Conservation (phyloP, 2,797 vertebrate species). For the Spinibarbus caldwelli region DNA sequence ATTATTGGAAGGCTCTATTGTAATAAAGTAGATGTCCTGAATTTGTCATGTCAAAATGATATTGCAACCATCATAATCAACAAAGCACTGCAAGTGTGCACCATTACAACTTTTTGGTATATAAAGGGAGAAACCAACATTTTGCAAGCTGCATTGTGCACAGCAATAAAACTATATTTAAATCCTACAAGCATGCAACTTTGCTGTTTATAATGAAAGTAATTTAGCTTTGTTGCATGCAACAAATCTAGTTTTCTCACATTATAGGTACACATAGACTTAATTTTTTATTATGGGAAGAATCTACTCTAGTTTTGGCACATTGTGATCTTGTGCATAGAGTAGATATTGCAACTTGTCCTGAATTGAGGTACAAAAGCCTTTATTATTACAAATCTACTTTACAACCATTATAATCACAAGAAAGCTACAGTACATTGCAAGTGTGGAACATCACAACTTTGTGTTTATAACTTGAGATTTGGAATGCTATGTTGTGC, state of each 20-base stretch:
- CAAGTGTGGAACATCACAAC: not conserved
- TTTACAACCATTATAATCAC: not conserved
- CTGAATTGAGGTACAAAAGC: not conserved
- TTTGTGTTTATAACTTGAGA: not conserved
- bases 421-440: not conserved
- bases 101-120: not conserved
- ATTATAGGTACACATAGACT: not conserved
- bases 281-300: not conserved
- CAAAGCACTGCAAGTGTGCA: not conserved
- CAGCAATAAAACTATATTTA: not conserved
- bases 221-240: not conserved
- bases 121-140: not conserved
- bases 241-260: not conserved
- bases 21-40: not conserved
- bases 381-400: not conserved
- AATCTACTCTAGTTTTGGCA: not conserved
- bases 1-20: not conserved
- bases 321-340: not conserved
- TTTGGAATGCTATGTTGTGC: not conserved
- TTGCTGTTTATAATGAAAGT: not conserved
- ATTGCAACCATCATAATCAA: not conserved
- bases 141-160: not conserved
- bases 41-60: not conserved
- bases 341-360: not conserved
- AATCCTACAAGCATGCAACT: not conserved